phyloP scores from a whole-genome alignment of 2,113 vertebrate genomes.

The Albula glossodonta region DNA sequence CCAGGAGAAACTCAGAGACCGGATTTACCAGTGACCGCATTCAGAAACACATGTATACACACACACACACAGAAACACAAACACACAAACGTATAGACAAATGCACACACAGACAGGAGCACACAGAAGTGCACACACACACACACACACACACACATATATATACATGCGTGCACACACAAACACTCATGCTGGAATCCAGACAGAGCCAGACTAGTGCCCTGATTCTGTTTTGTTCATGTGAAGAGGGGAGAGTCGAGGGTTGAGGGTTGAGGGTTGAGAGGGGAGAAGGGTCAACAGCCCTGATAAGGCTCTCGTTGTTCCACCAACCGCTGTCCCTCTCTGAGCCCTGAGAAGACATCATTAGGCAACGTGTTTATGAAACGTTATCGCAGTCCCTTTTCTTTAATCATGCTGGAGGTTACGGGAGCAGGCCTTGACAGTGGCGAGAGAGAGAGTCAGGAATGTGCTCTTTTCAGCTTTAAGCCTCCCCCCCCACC shows the following conservation, averaged over 20 bases:
- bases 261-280: not conserved
- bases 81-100: not conserved
- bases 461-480: not conserved
- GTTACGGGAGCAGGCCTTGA: not conserved
- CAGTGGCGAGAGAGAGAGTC: not conserved
- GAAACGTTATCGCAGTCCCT: not conserved
- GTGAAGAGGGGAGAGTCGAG: not conserved
- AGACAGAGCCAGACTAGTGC: constrained; percentile 15
- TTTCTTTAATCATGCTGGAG: constrained; percentile 1
- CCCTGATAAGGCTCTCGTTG: not conserved
- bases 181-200: not conserved
- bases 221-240: constrained; percentile 15
- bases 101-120: no score
- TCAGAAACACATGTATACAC: not conserved
- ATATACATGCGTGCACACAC: not conserved
- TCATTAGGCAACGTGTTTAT: not conserved
- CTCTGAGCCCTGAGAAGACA: not conserved
- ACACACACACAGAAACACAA: no score
- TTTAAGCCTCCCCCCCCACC: not conserved
- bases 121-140: no score
- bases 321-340: not conserved
- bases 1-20: no score
- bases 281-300: not conserved
- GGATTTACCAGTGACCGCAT: not conserved
- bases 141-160: no score